Evolutionary conservation across 1,140 invertebrate species (phyloP), one percentile per base, ranked within the genome.

Genomic region (Apis florea): DNA sequence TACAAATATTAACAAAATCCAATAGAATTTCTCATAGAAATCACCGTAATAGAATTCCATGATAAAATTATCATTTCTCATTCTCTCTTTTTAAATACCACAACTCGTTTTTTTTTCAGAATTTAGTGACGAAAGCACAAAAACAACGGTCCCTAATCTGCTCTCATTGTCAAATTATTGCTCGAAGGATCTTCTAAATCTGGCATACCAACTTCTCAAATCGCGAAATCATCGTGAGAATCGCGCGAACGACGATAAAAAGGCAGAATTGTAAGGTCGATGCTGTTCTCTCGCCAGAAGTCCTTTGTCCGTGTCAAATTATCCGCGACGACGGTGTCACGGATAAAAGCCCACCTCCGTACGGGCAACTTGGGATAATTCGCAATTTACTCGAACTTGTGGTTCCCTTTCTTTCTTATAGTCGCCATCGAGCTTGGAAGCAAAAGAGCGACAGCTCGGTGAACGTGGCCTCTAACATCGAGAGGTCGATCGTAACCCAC

Each of bases 401-500:
- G 19, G 19, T 64, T 24, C 19, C 70, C 64, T 61, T 80, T 70
- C 51, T n/a, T 49, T 24, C 26, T 59, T 69, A 66, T 79, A 53
- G 75, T 77, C 58, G 31, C 66, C 63, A 74, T 75, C 71, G 79
- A 67, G 64, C 49, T 63, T 49, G 54, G 69, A 71, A 79, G 70
- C 71, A 54, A 73, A 24, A 47, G 51, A 56, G 56, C 59, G 73
- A 81, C 63, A 63, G 66, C 26, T 21, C 59, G 70, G 24, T 54
- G 53, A 79, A 71, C 73, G 70, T 85, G 75, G 70, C 72, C 85
- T 82, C 73, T 79, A 85, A 89, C 85, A 88, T 82, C 69, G 21
- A 86, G 59, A 86, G 89, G 77, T 82, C 84, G 89, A 89, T 89
- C 85, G 88, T 31, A 85, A 89, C 84, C 82, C 77, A 85, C 85